Conservation (phyloP, 1,140 invertebrate species). For the Caerostris extrusa region DNA sequence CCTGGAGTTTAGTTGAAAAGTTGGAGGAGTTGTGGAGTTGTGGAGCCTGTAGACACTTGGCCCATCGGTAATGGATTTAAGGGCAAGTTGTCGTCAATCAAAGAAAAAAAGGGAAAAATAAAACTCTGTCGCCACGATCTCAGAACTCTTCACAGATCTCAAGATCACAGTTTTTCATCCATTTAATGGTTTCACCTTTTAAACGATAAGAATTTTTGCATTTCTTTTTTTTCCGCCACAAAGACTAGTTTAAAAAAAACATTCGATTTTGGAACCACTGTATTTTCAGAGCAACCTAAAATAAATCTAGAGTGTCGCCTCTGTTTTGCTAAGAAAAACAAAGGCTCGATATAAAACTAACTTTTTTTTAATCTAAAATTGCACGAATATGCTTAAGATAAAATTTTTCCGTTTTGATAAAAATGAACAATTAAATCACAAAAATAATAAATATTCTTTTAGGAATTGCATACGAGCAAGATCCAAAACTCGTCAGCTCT, state of each 20-base stretch:
- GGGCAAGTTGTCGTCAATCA: conserved; percentile 75
- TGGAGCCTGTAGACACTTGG: conserved; percentile 60
- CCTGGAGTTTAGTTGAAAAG: conserved; percentile 73
- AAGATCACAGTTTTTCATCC: conserved; percentile 61
- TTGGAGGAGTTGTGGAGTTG: conserved; percentile 41
- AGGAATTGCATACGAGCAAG: too few relatives aligned
- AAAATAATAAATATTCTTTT: too few relatives aligned
- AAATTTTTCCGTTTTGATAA: too few relatives aligned
- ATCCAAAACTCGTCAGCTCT: too few relatives aligned
- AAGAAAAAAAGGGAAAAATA: conserved; percentile 55
- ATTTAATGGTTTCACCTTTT: conserved; percentile 69
- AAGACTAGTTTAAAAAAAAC: conserved; percentile 6
- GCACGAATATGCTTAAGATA: too few relatives aligned
- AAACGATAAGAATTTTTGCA: conserved; percentile 45
- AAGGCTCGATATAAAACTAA: too few relatives aligned
- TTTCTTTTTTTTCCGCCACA: conserved; percentile 6
- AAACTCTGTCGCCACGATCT: conserved; percentile 67
- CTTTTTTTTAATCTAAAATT: too few relatives aligned
- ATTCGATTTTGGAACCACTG: background rate
- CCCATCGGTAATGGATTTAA: conserved; percentile 73
- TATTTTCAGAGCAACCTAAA: background rate
- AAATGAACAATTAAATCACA: too few relatives aligned
- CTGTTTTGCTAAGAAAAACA: background rate
- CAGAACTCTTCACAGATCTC: conserved; percentile 60
- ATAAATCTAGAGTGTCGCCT: background rate